phyloP scores from a whole-genome alignment of 2,888 invertebrate genomes.

The Bugula neritina region DNA sequence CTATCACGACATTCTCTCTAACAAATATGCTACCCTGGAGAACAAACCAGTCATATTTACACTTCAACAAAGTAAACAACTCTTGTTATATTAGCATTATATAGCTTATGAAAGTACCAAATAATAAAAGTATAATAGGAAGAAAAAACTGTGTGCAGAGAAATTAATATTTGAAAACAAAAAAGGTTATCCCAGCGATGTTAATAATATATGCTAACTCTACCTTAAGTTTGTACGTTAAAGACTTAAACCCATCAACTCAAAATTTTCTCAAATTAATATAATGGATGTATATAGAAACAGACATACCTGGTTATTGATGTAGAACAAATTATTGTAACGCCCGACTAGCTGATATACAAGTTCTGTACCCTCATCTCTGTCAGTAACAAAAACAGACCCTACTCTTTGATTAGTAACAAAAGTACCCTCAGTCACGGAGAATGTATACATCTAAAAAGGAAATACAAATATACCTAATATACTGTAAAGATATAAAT shows the following conservation, averaged over 20 bases:
- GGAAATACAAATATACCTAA: too few relatives aligned
- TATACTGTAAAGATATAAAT: too few relatives aligned
- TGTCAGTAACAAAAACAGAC: not conserved
- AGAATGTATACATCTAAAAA: conserved; percentile 5
- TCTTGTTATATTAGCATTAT: not conserved
- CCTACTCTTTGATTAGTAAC: not conserved
- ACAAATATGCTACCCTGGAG: conserved; percentile 2
- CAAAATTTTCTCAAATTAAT: too few relatives aligned
- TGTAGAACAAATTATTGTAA: not conserved
- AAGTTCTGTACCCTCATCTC: not conserved
- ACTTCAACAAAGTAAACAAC: not conserved
- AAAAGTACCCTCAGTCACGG: not conserved
- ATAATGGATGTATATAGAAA: too few relatives aligned
- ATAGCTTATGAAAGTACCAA: not conserved
- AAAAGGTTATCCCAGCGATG: too few relatives aligned
- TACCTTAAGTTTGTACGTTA: too few relatives aligned
- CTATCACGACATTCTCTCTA: not conserved
- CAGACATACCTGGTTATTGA: conserved; percentile 15
- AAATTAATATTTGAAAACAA: too few relatives aligned
- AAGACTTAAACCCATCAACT: too few relatives aligned
- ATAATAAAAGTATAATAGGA: too few relatives aligned
- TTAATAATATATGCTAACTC: too few relatives aligned
- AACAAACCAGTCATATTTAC: not conserved
- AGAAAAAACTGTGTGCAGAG: too few relatives aligned
- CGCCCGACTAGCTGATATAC: not conserved